Base-by-base conservation (phyloP, 2,888 invertebrate species). In the Hirudinaria manillensis region DNA sequence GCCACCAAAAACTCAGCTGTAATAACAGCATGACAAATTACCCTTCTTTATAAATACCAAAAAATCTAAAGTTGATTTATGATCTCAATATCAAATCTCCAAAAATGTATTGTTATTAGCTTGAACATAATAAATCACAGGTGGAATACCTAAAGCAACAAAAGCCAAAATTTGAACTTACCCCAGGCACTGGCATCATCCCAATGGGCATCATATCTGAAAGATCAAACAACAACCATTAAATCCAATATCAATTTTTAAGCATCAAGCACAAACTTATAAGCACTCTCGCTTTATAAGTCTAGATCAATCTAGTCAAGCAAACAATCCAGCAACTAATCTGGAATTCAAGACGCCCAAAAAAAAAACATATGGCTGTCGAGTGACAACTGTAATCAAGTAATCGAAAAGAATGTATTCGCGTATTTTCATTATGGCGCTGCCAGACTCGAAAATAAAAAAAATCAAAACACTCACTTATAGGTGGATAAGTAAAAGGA, bases 181-280 rank as follows among this genome's bases (percentile, higher is more conserved):
- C 73, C 19, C 65, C 67, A 45, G 76, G 81, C 81, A 83, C 83
- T 67, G 83, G 82, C 83, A 85, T 84, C 83, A 85, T 84, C 70
- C 83, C 82, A 80, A 84, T 83, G 19, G 82, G 83, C 82, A 85
- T 84, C 84, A 85, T 85, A 70, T 84, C 84, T 84, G 78, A 66
- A 80, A 80, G 34, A 36, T 55, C n/a, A 24, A 13, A 27, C 27
- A 27, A 7, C 7, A 27, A 45, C 24, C 19, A 36, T 38, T 51
- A 67, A 19, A 24, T 53, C 27, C 16, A 29, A 21, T 0, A 61
- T 38, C 56, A 32, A 29, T n/a, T 51, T 27, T 6, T 21, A 56
- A 56, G 27, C 56, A 56, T 56, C 56, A 56, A 16, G 53, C 53
- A 53, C 83, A 84, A 84, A 70, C 84, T 83, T 84, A 78, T n/a